Evolutionary conservation across 2,888 invertebrate genomes (phyloP), one percentile per base, ranked within the genome.

Genomic region (Unio pictorum): DNA sequence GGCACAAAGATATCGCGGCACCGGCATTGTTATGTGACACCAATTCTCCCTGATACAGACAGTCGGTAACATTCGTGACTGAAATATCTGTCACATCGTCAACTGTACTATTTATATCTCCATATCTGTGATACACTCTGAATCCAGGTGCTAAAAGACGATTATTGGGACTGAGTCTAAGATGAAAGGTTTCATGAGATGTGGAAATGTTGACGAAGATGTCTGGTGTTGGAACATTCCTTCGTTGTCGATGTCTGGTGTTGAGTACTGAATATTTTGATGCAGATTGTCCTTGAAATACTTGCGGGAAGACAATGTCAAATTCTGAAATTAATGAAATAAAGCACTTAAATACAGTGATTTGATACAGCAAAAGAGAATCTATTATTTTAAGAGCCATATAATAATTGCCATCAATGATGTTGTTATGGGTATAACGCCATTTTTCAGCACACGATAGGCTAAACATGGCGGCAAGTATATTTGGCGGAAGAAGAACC

Each of bases 1-100:
- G 65, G 63, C 82, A 82, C 15, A 82, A 68, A 15, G 82, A 78
- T n/a, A 82, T 58, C 17, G 82, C 80, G 20, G 72, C 80, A 34
- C 73, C 72, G 2, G 75, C 69, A 57, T 72, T 61, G 1, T 65
- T 57, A 58, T 76, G 74, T 23, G 78, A 75, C 4, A 65, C 66
- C 15, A 77, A 63, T 28, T 70, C 62, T 26, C 78, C 78, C 57
- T 74, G 72, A 66, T 70, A 82, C 61, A 71, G 66, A 61, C 80
- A 81, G 15, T 67, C 62, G 30, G 69, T 61, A 26, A 67, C 69
- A 54, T 73, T 64, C 17, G 62, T 59, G 15, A 64, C 66, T 55
- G 69, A 45, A 58, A 58, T 70, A 55, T 67, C 66, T 23, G 72
- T 77, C 68, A 71, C 69, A 66, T 75, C 73, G 64, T 68, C 65